These are phyloP conservation scores for Drosophila bocki DNA, from an alignment of 1,140 invertebrate species.

Conservation along the genomic window DNA sequence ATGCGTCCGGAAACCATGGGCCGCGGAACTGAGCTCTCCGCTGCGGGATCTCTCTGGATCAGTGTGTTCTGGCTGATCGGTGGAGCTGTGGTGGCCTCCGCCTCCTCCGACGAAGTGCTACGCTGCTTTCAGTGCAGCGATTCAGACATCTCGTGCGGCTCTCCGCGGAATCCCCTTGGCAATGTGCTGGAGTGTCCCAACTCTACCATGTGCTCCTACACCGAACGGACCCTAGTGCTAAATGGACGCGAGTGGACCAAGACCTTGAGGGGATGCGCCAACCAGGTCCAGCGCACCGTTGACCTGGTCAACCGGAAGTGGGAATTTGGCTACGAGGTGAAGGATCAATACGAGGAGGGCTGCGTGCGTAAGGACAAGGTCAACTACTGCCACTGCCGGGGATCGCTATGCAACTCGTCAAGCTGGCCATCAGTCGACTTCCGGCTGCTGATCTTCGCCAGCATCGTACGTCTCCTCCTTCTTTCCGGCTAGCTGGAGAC, in stretches of 20 bases:
- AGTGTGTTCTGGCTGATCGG: slow-evolving; percentile 2
- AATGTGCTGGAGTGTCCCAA: slow-evolving; percentile 28
- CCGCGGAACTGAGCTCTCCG: slow-evolving; percentile 24
- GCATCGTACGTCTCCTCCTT: not conserved
- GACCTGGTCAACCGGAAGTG: not conserved
- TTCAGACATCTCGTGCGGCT: slow-evolving; percentile 15
- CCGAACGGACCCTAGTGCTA: not conserved
- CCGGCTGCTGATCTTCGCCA: slow-evolving; percentile 18
- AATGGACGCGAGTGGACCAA: slow-evolving; percentile 17
- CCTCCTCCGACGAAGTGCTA: not conserved
- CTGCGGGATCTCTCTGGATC: slow-evolving; percentile 6
- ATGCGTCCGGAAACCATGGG: slow-evolving; percentile 31
- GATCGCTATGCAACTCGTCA: slow-evolving; percentile 48
- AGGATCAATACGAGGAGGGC: slow-evolving; percentile 28
- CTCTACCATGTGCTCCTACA: slow-evolving; percentile 54
- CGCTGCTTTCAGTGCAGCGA: slow-evolving; percentile 42
- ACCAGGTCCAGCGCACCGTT: slow-evolving; percentile 1
- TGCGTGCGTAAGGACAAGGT: slow-evolving; percentile 14
- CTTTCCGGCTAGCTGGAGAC: slow-evolving; percentile 30
- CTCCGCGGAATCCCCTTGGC: slow-evolving; percentile 2
- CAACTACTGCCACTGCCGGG: slow-evolving; percentile 41
- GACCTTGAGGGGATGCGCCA: slow-evolving; percentile 35
- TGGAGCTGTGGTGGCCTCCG: not conserved
- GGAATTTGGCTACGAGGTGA: not conserved
- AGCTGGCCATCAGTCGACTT: not conserved